Evolutionary conservation across 1,140 invertebrate species (phyloP).

Genomic region (Pogonognathellus flavescens): DNA sequence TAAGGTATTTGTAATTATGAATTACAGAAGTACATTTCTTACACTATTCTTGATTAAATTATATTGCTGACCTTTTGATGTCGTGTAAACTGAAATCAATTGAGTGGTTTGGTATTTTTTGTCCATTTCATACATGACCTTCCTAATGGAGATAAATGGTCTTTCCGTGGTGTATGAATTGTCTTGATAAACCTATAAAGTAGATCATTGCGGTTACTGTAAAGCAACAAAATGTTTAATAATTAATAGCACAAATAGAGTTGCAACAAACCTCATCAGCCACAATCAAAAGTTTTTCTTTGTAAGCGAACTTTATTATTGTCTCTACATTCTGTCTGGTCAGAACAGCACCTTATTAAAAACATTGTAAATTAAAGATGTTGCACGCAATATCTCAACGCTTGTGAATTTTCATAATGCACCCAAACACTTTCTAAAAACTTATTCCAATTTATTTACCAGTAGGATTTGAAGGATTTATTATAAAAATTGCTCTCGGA

Average conservation of each 20-base stretch:
- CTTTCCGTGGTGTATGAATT: neutral
- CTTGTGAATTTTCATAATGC: too few species aligned
- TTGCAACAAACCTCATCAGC: neutral
- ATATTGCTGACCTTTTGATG: neutral
- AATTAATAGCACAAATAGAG: neutral
- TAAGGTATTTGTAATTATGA: neutral
- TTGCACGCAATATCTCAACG: too few species aligned
- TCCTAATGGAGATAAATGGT: neutral
- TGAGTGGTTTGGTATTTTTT: neutral
- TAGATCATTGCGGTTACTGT: too few species aligned
- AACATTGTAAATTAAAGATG: neutral
- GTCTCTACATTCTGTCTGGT: neutral
- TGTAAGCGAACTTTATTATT: neutral
- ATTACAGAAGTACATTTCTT: neutral
- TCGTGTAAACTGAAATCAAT: neutral
- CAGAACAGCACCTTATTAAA: neutral
- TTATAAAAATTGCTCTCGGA: neutral
- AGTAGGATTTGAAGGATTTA: neutral
- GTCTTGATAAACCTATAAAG: neutral
- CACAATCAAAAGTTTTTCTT: neutral
- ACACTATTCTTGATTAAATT: neutral
- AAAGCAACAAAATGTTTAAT: neutral
- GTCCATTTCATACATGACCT: constrained; percentile 15
- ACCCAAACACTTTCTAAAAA: too few species aligned
- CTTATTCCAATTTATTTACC: neutral